A percentile compares a stretch with the other conserved stretches of the same genome.
These are phyloP conservation scores for Cheilosia soror DNA, from an alignment of 2,888 invertebrate species.

Conservation along the genomic window DNA sequence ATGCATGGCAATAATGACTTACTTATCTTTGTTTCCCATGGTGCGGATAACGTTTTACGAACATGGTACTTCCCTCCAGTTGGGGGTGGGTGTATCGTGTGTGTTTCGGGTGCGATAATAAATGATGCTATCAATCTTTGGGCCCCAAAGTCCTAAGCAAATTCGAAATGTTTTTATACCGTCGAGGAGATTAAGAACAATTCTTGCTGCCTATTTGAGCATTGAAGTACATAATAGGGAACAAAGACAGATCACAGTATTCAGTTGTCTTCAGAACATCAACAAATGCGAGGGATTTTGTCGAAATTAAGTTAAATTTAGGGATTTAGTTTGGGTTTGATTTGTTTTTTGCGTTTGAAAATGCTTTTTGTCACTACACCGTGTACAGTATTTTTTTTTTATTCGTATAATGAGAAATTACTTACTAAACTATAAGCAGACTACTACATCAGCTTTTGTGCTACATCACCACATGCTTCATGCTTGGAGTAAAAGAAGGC, in stretches of 20 bases:
- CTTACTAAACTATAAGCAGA: too few relatives aligned
- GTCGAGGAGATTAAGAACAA: constrained; percentile 35
- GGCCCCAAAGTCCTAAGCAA: constrained; percentile 30
- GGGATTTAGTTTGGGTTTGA: neutral
- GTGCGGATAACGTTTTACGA: constrained; percentile 45
- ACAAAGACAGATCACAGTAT: neutral
- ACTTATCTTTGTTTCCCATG: constrained; percentile 41
- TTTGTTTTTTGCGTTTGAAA: neutral
- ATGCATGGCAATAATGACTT: constrained; percentile 56
- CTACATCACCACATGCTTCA: too few relatives aligned
- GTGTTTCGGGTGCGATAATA: constrained; percentile 43
- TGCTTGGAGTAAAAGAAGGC: too few relatives aligned
- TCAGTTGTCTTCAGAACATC: constrained; percentile 1
- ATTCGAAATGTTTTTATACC: constrained; percentile 20
- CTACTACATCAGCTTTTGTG: too few relatives aligned
- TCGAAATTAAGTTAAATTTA: constrained; percentile 3
- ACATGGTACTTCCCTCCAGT: constrained; percentile 16
- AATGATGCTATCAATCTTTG: constrained; percentile 65
- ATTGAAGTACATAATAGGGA: neutral
- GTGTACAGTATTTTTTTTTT: too few relatives aligned
- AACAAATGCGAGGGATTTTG: constrained; percentile 27
- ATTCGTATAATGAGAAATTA: too few relatives aligned
- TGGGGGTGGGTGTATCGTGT: neutral
- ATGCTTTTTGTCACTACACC: neutral
- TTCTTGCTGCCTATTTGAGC: constrained; percentile 26